These are phyloP conservation scores for Xenentodon cancila DNA, from an alignment of 2,797 vertebrate species.

Conservation along the genomic window DNA sequence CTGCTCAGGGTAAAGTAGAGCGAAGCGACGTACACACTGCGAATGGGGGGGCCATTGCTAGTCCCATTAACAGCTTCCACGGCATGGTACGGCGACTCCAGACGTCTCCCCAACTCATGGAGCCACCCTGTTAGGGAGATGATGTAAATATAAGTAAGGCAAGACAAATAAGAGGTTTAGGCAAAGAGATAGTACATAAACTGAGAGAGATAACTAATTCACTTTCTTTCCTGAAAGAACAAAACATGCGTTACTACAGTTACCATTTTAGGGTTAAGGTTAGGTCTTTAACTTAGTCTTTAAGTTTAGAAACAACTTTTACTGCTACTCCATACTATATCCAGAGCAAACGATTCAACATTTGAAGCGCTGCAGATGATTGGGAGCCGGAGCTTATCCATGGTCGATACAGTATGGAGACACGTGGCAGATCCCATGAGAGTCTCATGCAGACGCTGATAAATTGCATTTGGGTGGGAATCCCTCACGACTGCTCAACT, in stretches of 20 bases:
- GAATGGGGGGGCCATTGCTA: slow-evolving; percentile 85
- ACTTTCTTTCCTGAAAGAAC: slow-evolving; percentile 2
- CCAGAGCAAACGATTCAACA: slow-evolving; percentile 38
- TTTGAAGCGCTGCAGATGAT: slow-evolving; percentile 36
- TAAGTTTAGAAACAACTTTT: neutral
- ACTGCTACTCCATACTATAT: slow-evolving; percentile 2
- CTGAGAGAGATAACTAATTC: neutral
- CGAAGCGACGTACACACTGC: slow-evolving; percentile 94
- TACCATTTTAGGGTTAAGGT: neutral
- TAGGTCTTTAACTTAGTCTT: slow-evolving; percentile 1
- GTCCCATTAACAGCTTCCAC: slow-evolving; percentile 57
- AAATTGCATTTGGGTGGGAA: slow-evolving; percentile 78
- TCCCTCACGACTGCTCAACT: slow-evolving; percentile 53
- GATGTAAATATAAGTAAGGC: neutral
- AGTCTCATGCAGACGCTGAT: slow-evolving; percentile 69
- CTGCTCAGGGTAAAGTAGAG: slow-evolving; percentile 98
- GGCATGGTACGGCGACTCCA: slow-evolving; percentile 89
- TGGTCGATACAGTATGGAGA: slow-evolving; percentile 56
- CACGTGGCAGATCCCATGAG: slow-evolving; percentile 57
- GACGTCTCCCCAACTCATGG: slow-evolving; percentile 93
- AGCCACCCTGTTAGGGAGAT: slow-evolving; percentile 88
- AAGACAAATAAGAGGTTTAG: neutral
- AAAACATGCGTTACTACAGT: neutral
- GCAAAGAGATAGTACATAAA: neutral
- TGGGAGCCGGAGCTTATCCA: slow-evolving; percentile 48